Evolutionary conservation across 2,888 invertebrate genomes (phyloP), one percentile per base, ranked within the genome.

Genomic region (Eilema griseolum): DNA sequence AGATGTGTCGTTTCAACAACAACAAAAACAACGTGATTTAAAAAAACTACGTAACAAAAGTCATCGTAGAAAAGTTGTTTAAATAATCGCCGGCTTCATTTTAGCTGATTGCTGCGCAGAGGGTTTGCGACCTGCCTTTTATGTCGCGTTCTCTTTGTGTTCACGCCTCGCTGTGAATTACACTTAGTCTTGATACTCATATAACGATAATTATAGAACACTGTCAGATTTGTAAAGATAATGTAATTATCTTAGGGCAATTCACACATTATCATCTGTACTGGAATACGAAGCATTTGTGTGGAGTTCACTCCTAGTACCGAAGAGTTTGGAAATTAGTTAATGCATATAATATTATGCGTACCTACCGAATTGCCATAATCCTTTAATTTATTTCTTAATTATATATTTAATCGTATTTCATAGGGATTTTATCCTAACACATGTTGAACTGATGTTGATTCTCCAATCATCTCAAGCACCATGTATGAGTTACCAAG

Each of bases 101-200:
- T 90, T 89, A 89, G 88, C 85, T 90, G 91, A 91, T 90, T 91
- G 90, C 87, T 80, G 86, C 81, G 83, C 71, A 65, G 61, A 61
- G 57, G 66, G 76, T 71, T 66, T 81, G 84, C 79, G 83, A 85
- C 86, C 87, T 78, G 80, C 76, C 84, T 80, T 84, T 88, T 88
- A 85, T 89, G 81, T 80, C 69, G 72, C 66, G 69, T 71, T 66
- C 74, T 70, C 79, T 83, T 85, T 82, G 75, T 81, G 77, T 79
- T 73, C 77, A 79, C 82, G 78, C 79, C 80, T 82, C 83, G 79
- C 46, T 20, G n/a, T 16, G n/a, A 64, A 52, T 52, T 31, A 52
- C 20, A 57, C 33, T 57, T 24, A 31, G 24, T 16, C 28, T 14
- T 12, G 46, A 64, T 46, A 16, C 3, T 62, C 46, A 26, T 23